These are phyloP conservation scores for Cyprinodon tularosa DNA, from an alignment of 2,113 vertebrate genomes.

Conservation along the genomic window DNA sequence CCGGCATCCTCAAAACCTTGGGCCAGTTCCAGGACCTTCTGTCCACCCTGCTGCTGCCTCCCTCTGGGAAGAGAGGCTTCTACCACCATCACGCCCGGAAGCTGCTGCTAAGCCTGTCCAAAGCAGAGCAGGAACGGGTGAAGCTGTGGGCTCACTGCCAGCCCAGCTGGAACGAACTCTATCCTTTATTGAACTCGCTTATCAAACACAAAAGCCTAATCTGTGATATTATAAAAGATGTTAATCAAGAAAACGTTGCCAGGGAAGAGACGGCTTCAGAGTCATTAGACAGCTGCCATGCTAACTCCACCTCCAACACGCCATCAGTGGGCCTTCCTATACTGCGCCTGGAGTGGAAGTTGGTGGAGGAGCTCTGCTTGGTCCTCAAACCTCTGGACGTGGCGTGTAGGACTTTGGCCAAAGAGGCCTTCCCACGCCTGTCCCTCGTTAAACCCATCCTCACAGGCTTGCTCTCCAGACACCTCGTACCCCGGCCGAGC, in stretches of 20 bases:
- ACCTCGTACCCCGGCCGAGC: slow-evolving; percentile 66
- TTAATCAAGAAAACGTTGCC: slow-evolving; percentile 18
- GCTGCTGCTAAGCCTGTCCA: slow-evolving; percentile 34
- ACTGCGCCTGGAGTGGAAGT: slow-evolving; percentile 69
- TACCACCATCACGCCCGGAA: slow-evolving; percentile 7
- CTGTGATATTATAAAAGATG: slow-evolving; percentile 34
- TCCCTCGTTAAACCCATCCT: slow-evolving; percentile 81
- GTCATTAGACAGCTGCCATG: slow-evolving; percentile 26
- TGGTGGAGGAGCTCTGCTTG: slow-evolving; percentile 71
- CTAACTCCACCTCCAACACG: slow-evolving; percentile 41
- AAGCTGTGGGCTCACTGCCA: slow-evolving; percentile 52
- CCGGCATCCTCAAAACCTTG: slow-evolving; percentile 59
- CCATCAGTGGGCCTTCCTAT: neutral
- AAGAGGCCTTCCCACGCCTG: slow-evolving; percentile 75
- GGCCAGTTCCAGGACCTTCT: slow-evolving; percentile 58
- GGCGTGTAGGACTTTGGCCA: slow-evolving; percentile 78
- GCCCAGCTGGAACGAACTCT: slow-evolving; percentile 63
- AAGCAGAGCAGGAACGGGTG: slow-evolving; percentile 42
- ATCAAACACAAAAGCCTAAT: slow-evolving; percentile 53
- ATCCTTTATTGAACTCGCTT: slow-evolving; percentile 53
- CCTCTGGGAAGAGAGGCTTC: slow-evolving; percentile 1
- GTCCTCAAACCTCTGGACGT: slow-evolving; percentile 80
- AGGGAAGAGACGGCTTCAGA: slow-evolving; percentile 37
- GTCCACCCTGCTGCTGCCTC: slow-evolving; percentile 31
- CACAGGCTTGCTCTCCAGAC: slow-evolving; percentile 77